Percentiles rank a stretch among this genome's conserved stretches.
Evolutionary conservation across 2,797 vertebrate genomes (phyloP).

Genomic region (Epinephelus awoara): DNA sequence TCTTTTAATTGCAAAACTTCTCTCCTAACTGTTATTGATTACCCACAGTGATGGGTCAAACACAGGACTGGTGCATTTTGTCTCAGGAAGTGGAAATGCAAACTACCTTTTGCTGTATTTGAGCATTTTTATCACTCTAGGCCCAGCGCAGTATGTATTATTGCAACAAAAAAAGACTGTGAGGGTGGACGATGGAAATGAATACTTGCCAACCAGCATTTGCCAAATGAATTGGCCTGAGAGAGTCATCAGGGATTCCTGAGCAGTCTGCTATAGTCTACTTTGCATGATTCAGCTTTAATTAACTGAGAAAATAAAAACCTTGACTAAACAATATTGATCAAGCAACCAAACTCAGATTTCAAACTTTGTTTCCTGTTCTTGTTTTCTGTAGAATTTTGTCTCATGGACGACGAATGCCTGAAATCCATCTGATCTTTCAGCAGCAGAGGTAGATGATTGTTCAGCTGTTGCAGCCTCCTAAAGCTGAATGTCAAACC

Average conservation of each 20-base stretch:
- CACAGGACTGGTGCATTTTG: background rate
- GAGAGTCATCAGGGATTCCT: background rate
- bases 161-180: background rate
- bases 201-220: background rate
- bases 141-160: background rate
- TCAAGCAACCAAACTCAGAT: background rate
- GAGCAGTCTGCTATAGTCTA: background rate
- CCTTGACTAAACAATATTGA: background rate
- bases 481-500: no score
- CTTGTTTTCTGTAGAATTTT: background rate
- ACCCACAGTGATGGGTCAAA: background rate
- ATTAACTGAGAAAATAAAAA: background rate
- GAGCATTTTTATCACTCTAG: background rate
- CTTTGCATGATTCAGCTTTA: background rate
- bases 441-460: background rate
- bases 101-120: background rate
- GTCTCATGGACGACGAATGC: background rate
- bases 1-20: background rate
- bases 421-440: background rate
- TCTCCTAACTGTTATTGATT: constrained; percentile 23
- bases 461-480: background rate
- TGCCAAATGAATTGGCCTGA: background rate
- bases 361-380: background rate
- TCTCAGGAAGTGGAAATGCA: background rate
- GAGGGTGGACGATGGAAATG: background rate